Evolutionary conservation across 1,140 invertebrate species (phyloP).

Genomic region (Scaptomyza graminum): DNA sequence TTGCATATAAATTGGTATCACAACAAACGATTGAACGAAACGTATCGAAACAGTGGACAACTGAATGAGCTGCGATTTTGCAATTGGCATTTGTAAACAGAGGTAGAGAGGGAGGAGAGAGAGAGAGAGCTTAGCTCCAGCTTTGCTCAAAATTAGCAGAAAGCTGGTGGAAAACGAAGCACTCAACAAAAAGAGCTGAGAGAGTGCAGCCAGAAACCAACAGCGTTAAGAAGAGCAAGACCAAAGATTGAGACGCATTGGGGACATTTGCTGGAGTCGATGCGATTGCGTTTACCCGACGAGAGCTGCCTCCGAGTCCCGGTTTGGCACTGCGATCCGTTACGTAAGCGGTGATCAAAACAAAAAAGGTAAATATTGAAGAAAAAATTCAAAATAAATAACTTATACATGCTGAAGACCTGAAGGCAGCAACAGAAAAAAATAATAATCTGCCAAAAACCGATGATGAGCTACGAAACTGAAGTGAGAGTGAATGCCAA

Average conservation of each 20-base stretch:
- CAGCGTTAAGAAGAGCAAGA: slow-evolving; percentile 1
- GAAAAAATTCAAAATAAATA: slow-evolving; percentile 58
- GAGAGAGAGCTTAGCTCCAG: slow-evolving; percentile 7
- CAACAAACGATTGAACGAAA: background rate
- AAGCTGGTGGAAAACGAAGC: background rate
- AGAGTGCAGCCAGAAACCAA: slow-evolving; percentile 33
- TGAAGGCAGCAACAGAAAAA: slow-evolving; percentile 1
- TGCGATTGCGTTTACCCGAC: slow-evolving; percentile 18
- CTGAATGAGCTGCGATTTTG: slow-evolving; percentile 37
- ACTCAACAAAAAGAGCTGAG: background rate
- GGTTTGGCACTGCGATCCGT: slow-evolving; percentile 43
- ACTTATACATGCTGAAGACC: slow-evolving; percentile 64
- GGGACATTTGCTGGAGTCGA: background rate
- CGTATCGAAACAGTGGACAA: background rate
- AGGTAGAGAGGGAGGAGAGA: slow-evolving; percentile 36
- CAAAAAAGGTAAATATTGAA: slow-evolving; percentile 82
- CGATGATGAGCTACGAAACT: background rate
- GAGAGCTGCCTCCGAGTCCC: slow-evolving; percentile 38
- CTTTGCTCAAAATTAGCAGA: slow-evolving; percentile 16
- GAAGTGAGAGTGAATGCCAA: slow-evolving; percentile 11
- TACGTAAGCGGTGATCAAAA: slow-evolving; percentile 77
- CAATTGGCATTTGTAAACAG: slow-evolving; percentile 34
- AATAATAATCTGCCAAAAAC: slow-evolving; percentile 16
- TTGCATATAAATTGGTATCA: slow-evolving; percentile 43
- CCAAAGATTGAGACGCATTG: slow-evolving; percentile 12